Evolutionary conservation across 2,113 vertebrate species (phyloP), one percentile per base, ranked within the genome.

Genomic region (Albula goreensis): DNA sequence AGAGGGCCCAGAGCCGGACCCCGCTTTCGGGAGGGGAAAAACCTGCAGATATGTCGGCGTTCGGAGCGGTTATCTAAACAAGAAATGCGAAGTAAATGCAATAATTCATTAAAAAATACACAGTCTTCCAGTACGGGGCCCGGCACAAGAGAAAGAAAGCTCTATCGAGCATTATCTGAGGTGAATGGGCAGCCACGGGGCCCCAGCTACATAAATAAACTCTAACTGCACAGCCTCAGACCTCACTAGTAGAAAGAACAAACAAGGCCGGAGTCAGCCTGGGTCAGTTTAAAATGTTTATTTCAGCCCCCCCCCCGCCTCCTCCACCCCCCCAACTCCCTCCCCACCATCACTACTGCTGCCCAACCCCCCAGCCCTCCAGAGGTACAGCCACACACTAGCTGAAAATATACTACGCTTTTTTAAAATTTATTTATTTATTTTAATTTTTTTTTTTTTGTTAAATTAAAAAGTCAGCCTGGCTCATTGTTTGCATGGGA

Each of bases 131-230:
- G 92, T 93, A 90, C 91, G 89, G 92, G 84, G 78, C 66, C n/a
- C 79, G 87, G 57, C 85, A 92, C 86, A 91, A 85, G 91, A 96
- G 93, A 95, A 95, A 94, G 93, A 91, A 91, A 89, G 93, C 93
- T 94, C 92, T 95, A 94, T 95, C 93, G 94, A 90, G 93, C 91
- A 94, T 95, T 95, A 95, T 95, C 93, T 92, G 92, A 95, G 94
- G 93, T 94, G 95, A 95, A 95, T 93, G 93, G 93, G 91, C 90
- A 90, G 87, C 92, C 86, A 86, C 91, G 92, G 94, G 92, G 93
- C 93, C 93, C 92, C 93, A 92, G 94, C 95, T 96, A 96, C 93
- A 94, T 94, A 96, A 96, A 96, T 96, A 96, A 96, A 95, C 95
- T 93, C 92, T 88, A 91, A 91, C 92, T 89, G 94, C 94, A 91